Conservation (phyloP, 2,113 vertebrate species). For the Nansenia antarctica region DNA sequence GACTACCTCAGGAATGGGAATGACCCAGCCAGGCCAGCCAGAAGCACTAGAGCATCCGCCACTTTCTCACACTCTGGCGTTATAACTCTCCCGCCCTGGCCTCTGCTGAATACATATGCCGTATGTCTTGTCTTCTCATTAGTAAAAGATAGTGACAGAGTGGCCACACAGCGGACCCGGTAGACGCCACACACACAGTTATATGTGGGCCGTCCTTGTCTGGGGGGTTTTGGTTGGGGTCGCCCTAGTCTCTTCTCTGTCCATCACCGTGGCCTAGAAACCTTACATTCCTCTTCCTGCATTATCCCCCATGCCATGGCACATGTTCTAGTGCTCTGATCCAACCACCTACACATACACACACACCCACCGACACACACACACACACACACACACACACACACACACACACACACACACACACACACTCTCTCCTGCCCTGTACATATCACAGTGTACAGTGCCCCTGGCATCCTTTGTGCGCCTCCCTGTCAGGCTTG, state of each 20-base stretch:
- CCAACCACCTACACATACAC: constrained; percentile 4
- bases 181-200: neutral
- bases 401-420: constrained; percentile 10
- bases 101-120: neutral
- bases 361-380: constrained; percentile 9
- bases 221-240: neutral
- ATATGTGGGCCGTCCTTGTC: neutral
- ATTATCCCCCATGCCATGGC: neutral
- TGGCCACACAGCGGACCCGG: neutral
- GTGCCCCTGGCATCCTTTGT: constrained; percentile 2
- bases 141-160: neutral
- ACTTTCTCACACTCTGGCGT: neutral
- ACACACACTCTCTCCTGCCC: constrained; percentile 2
- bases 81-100: neutral
- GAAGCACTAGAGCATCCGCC: too few species aligned
- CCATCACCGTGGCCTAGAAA: constrained; percentile 1
- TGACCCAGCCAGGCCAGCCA: too few species aligned
- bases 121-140: neutral
- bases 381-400: constrained; percentile 22
- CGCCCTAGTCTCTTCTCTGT: neutral
- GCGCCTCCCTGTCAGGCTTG: neutral
- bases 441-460: neutral
- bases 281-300: neutral
- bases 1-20: neutral
- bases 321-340: constrained; percentile 13